Base-by-base conservation (phyloP, 2,888 invertebrate species). In the Synanthedon andrenaeformis region DNA sequence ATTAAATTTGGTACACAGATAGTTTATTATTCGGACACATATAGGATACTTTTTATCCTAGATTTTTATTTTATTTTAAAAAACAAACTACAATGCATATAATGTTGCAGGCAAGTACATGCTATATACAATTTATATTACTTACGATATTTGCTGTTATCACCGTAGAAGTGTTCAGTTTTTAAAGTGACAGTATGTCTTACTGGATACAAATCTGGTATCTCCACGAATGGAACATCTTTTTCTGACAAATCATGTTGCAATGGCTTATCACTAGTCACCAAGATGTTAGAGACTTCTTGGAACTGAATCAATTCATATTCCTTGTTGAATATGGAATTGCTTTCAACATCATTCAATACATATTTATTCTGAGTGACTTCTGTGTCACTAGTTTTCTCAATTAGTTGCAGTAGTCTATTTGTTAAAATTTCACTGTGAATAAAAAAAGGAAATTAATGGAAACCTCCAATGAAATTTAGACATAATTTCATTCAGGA, bases 201-300 rank as follows among this genome's bases (percentile, higher is more conserved):
- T 13, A 96, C 78, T 2, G 97, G 97, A 74, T 89, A 89, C 57
- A 97, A 79, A 70, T 92, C 88, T 6, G 95, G 95, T 49, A 96
- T 75, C 53, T 89, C 73, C 42, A 88, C 70, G 56, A 84, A 80
- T 17, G 87, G 76, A 10, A 89, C 88, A 56, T 89, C 82, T 53
- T 89, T 86, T 8, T 85, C 76, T 59, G 72, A 66, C 35, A 73
- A 67, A 11, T 82, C 79, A 69, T 91, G 88, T 53, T 85, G 79
- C 19, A 96, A 74, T 3, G 92, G 90, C 53, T 87, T 87, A 49
- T 83, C 82, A 17, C 93, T 90, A 12, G 92, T 90, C 42, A 96
- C 74, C 56, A 94, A 79, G 17, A 91, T 89, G 59, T 95, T 91
- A 8, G 91, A 91, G 35, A 82, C 79, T 45, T 93, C 82, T 62